Percentiles rank a stretch among this genome's conserved stretches.
phyloP scores from a whole-genome alignment of 1,140 invertebrate species.

The Bathynomus jamesi region DNA sequence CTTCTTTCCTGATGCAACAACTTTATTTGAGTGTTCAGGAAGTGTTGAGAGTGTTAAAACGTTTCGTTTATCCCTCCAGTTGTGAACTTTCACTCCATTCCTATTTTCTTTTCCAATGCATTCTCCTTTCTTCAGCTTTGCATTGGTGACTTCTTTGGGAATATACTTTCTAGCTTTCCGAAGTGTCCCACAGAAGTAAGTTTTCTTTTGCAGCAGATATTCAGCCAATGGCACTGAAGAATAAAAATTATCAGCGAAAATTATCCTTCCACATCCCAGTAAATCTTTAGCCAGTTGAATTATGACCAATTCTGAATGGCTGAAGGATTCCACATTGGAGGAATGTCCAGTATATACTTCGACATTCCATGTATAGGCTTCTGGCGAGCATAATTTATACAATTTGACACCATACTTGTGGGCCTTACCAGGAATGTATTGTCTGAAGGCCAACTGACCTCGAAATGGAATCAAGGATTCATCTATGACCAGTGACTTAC shows the following conservation, averaged over 20 bases:
- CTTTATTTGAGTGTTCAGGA: constrained; percentile 5
- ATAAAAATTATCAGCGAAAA: constrained; percentile 17
- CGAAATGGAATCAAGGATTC: constrained; percentile 43
- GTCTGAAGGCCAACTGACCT: no score
- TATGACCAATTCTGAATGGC: constrained; percentile 7
- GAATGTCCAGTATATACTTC: no score
- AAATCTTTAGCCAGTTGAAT: constrained; percentile 15
- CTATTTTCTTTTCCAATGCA: constrained; percentile 19
- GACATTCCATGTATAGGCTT: constrained; percentile 6
- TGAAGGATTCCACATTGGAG: background rate
- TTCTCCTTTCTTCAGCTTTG: constrained; percentile 33
- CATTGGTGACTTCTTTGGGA: constrained; percentile 24
- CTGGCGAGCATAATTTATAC: constrained; percentile 8
- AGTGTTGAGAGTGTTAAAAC: constrained; percentile 36
- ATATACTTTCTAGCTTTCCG: constrained; percentile 16
- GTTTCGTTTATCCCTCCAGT: constrained; percentile 38
- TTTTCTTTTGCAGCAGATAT: constrained; percentile 20
- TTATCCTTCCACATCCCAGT: constrained; percentile 12
- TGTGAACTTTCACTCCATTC: constrained; percentile 30
- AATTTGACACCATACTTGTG: no score
- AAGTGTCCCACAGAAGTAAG: constrained; percentile 30
- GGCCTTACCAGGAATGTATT: no score
- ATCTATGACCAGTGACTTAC: constrained; percentile 41
- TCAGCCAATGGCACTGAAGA: constrained; percentile 8
- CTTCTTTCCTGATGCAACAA: constrained; percentile 7